These are phyloP conservation scores for Clostera curtula DNA, from an alignment of 2,888 invertebrate species.

Conservation along the genomic window DNA sequence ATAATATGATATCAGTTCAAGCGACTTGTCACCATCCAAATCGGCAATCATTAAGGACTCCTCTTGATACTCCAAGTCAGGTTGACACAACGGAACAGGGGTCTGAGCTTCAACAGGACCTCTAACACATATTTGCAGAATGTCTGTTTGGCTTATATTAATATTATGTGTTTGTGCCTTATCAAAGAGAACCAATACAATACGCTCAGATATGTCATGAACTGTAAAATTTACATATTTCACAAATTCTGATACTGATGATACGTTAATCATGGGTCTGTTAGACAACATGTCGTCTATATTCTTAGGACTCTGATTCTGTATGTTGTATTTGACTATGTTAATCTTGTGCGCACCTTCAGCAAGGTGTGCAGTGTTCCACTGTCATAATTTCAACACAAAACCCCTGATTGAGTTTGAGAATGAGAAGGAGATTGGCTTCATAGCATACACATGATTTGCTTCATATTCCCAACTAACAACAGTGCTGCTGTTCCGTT, in stretches of 20 bases:
- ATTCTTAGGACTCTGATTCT: slow-evolving; percentile 64
- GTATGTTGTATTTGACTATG: slow-evolving; percentile 57
- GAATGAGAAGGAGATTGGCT: slow-evolving; percentile 80
- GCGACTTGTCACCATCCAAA: slow-evolving; percentile 83
- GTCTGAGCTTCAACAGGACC: slow-evolving; percentile 43
- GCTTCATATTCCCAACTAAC: slow-evolving; percentile 78
- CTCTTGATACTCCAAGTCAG: slow-evolving; percentile 82
- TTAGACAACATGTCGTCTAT: slow-evolving; percentile 56
- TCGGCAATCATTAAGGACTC: slow-evolving; percentile 84
- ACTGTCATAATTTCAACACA: slow-evolving; percentile 89
- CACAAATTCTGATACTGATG: slow-evolving; percentile 58
- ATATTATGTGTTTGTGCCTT: slow-evolving; percentile 82
- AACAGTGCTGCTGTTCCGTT: slow-evolving; percentile 67
- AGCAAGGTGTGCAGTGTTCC: slow-evolving; percentile 75
- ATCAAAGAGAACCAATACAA: slow-evolving; percentile 86
- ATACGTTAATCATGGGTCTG: slow-evolving; percentile 48
- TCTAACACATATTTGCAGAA: slow-evolving; percentile 81
- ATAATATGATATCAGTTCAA: slow-evolving; percentile 85
- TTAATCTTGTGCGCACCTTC: slow-evolving; percentile 66
- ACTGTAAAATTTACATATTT: slow-evolving; percentile 65
- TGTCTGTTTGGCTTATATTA: slow-evolving; percentile 86
- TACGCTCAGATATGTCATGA: slow-evolving; percentile 80
- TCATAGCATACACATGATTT: slow-evolving; percentile 81
- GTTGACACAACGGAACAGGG: slow-evolving; percentile 77
- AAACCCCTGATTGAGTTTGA: slow-evolving; percentile 80